phyloP scores from a whole-genome alignment of 2,113 vertebrate genomes.

The Fulica atra region DNA sequence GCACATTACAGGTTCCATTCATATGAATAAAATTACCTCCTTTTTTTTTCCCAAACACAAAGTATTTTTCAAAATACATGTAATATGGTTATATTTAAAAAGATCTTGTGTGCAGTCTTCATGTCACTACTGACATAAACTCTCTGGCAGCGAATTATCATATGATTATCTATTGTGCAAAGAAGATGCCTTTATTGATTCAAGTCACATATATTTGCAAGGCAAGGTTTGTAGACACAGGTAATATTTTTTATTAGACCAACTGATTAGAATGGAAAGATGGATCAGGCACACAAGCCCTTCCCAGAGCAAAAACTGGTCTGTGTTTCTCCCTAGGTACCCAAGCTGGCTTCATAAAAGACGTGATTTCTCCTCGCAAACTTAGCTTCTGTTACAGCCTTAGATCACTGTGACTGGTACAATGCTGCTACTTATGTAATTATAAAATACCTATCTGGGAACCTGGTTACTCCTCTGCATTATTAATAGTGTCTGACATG shows the following conservation, averaged over 20 bases:
- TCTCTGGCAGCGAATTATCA: slow-evolving; percentile 11
- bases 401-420: not conserved
- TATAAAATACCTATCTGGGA: slow-evolving; percentile 14
- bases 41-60: not conserved
- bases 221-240: slow-evolving; percentile 25
- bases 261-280: slow-evolving; percentile 34
- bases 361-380: not conserved
- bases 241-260: slow-evolving; percentile 44
- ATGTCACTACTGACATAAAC: slow-evolving; percentile 14
- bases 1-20: slow-evolving; percentile 11
- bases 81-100: not conserved
- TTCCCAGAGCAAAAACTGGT: not conserved
- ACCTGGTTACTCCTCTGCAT: not conserved
- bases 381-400: not conserved
- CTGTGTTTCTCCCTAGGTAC: not conserved
- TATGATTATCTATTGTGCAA: slow-evolving; percentile 23
- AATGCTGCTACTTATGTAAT: not conserved
- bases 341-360: not conserved
- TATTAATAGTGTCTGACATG: not conserved
- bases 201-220: slow-evolving; percentile 30
- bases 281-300: not conserved
- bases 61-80: slow-evolving; percentile 18
- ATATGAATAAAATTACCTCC: slow-evolving; percentile 1
- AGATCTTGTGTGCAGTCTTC: not conserved
- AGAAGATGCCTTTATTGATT: slow-evolving; percentile 36